These are phyloP conservation scores for Odontocolon sp. DNA, from an alignment of 2,888 invertebrate species.

Conservation along the genomic window DNA sequence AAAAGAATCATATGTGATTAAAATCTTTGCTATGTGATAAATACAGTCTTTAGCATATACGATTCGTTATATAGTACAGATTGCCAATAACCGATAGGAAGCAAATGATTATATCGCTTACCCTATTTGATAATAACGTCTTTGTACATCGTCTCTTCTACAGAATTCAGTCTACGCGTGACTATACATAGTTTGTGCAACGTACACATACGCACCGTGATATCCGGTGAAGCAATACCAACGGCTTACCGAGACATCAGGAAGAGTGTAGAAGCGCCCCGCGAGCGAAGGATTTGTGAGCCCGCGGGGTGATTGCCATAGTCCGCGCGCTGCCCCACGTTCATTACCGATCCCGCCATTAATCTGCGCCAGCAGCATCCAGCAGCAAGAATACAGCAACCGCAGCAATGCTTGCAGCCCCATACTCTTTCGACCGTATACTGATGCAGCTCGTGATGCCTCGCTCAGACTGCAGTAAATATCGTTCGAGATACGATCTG, in stretches of 20 bases:
- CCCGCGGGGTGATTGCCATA: conserved; percentile 70
- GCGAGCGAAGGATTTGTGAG: conserved; percentile 69
- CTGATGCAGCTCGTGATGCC: conserved; percentile 67
- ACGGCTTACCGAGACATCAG: conserved; percentile 42
- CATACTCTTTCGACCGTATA: conserved; percentile 6
- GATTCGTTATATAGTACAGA: too few relatives aligned
- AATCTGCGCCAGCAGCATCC: conserved; percentile 69
- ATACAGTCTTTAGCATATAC: too few relatives aligned
- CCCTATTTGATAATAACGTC: not conserved
- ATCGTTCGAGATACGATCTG: conserved; percentile 75
- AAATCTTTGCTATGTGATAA: too few relatives aligned
- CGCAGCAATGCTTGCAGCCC: conserved; percentile 45
- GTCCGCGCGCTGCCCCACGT: conserved; percentile 68
- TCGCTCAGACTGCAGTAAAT: conserved; percentile 71
- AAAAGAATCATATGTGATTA: too few relatives aligned
- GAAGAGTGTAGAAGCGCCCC: conserved; percentile 40
- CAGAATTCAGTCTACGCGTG: not conserved
- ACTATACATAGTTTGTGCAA: not conserved
- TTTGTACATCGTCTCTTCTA: not conserved
- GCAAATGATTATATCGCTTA: too few relatives aligned
- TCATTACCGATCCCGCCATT: conserved; percentile 78
- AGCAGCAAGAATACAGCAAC: conserved; percentile 50
- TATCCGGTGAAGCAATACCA: conserved; percentile 50
- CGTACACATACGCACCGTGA: conserved; percentile 32
- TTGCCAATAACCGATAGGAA: too few relatives aligned